Base-by-base conservation (phyloP, 2,888 invertebrate genomes). In the Napeogenes inachia region DNA sequence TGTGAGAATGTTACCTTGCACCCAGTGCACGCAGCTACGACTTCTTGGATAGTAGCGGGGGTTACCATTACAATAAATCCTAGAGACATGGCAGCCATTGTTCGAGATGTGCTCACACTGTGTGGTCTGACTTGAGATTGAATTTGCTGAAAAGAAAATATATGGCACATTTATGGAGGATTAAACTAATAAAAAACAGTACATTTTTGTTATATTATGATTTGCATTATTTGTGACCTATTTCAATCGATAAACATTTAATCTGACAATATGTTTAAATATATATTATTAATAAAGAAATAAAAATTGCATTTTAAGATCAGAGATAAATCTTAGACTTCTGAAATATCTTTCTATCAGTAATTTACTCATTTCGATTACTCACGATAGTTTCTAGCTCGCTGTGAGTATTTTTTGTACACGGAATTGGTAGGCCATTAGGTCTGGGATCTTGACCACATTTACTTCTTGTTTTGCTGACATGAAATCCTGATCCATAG, bases 11-110 rank as follows among this genome's bases (percentile, higher is more conserved):
- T 65, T 89, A 93, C 94, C 92, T 95, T 95, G 73, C 96, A 94
- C 64, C 96, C 96, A 33, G 97, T 97, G 81, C 97, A 97, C 42
- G 97, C 96, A 46, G 95, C 96, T 50, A 97, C 96, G 67, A 97
- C 96, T 92, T 97, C 97, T 88, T 96, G 96, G 72, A 97, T 96
- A 57, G 96, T 96, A 92, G 96, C 97, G 54, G 97, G 97, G 64
- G 97, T 97, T 70, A 97, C 96, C 92, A 96, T 94, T 63, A 97
- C 96, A 78, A 97, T 96, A 90, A 97, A 97, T 63, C 96, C 96
- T 76, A 97, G 91, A 65, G 97, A 97, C 94, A 97, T 97, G 58
- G 97, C 96, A 0, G 97, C 97, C 96, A 97, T 96, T 68, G 97
- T 96, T 73, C 96, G 91, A 50, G 96, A 96, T 13, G 96, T 95